Evolutionary conservation across 2,113 vertebrate genomes (phyloP).

Genomic region (Nettapus auritus): DNA sequence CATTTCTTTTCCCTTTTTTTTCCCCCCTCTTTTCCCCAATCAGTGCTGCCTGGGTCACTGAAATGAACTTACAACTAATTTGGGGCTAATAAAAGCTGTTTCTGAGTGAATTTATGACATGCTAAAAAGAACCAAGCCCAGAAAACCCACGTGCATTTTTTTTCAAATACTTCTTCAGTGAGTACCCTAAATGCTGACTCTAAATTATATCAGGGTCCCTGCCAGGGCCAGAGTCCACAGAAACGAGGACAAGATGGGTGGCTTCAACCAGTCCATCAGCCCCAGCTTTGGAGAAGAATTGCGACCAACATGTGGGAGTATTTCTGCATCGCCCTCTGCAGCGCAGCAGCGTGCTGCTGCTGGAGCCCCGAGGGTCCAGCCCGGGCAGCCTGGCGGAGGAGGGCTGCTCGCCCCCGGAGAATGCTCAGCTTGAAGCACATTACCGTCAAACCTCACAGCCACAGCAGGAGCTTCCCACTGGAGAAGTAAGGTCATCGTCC

Average conservation of each 20-base stretch:
- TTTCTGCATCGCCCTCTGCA: background rate
- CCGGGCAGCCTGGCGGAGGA: background rate
- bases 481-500: background rate
- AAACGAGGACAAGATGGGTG: background rate
- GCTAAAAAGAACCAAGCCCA: background rate
- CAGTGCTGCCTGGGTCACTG: background rate
- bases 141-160: background rate
- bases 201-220: background rate
- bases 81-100: background rate
- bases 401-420: rapidly evolving
- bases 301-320: background rate
- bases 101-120: background rate
- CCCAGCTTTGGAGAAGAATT: background rate
- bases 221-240: background rate
- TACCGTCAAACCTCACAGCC: rapidly evolving
- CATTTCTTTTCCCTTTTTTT: no score
- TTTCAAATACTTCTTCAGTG: background rate
- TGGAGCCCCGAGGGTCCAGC: rapidly evolving
- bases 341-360: background rate
- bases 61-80: background rate
- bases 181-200: background rate
- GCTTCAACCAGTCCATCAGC: background rate
- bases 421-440: background rate
- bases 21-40: no score
- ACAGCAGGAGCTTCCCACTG: background rate